A percentile compares a stretch with the other conserved stretches of the same genome.
phyloP scores from a whole-genome alignment of 1,140 invertebrate species.

The Tachypleus tridentatus region DNA sequence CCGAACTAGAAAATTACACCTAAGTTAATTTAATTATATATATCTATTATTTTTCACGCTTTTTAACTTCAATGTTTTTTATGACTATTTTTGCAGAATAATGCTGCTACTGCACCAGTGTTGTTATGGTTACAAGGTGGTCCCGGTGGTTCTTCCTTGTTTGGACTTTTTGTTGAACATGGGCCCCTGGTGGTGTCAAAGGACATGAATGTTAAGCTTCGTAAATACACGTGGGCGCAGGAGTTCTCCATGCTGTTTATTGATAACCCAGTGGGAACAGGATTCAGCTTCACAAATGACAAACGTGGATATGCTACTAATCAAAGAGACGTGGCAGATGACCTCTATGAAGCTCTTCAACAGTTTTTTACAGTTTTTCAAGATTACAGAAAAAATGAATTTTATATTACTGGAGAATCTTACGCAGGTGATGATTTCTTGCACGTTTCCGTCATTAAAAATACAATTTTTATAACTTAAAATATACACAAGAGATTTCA shows the following conservation, averaged over 20 bases:
- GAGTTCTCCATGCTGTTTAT: slow-evolving; percentile 66
- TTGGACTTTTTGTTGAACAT: slow-evolving; percentile 67
- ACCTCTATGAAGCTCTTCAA: slow-evolving; percentile 21
- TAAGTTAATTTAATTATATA: background rate
- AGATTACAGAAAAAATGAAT: slow-evolving; percentile 22
- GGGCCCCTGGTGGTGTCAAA: slow-evolving; percentile 53
- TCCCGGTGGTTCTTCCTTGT: slow-evolving; percentile 64
- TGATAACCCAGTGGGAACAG: slow-evolving; percentile 73
- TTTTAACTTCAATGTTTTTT: background rate
- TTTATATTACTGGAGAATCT: slow-evolving; percentile 28
- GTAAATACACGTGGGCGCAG: slow-evolving; percentile 59
- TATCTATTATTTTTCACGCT: background rate
- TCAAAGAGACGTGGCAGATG: slow-evolving; percentile 18
- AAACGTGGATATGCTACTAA: slow-evolving; percentile 21
- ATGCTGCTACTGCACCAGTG: slow-evolving; percentile 42
- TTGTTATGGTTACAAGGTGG: slow-evolving; percentile 75
- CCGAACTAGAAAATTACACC: background rate
- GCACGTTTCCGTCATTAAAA: too few relatives aligned
- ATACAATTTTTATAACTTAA: too few relatives aligned
- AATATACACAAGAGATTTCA: too few relatives aligned
- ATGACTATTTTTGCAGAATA: slow-evolving; percentile 7
- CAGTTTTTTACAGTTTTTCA: slow-evolving; percentile 25
- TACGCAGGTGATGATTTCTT: slow-evolving; percentile 22
- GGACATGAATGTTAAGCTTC: slow-evolving; percentile 42
- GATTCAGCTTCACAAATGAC: slow-evolving; percentile 24